phyloP scores from a whole-genome alignment of 2,888 invertebrate genomes.

The Brenthis ino region DNA sequence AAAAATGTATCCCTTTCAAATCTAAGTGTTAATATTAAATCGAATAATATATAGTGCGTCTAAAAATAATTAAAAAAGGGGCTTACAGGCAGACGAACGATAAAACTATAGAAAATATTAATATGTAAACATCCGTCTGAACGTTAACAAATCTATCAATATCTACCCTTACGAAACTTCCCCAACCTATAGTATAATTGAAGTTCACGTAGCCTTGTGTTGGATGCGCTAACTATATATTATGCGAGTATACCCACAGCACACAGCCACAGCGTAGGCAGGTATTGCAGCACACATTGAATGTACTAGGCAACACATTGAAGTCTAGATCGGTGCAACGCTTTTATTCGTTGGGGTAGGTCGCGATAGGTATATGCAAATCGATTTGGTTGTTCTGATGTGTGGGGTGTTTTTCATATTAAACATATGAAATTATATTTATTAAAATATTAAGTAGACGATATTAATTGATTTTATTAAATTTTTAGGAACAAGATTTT shows the following conservation, averaged over 20 bases:
- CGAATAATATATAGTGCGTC: no score
- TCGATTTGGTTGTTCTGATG: slow-evolving; percentile 17
- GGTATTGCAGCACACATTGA: slow-evolving; percentile 14
- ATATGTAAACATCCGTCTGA: slow-evolving; percentile 42
- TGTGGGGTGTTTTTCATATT: background rate
- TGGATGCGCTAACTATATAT: slow-evolving; percentile 40
- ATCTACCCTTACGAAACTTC: slow-evolving; percentile 37
- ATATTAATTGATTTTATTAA: background rate
- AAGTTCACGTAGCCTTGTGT: slow-evolving; percentile 55
- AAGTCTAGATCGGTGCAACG: slow-evolving; percentile 50
- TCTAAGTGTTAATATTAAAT: no score
- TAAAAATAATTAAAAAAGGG: no score
- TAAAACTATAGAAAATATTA: slow-evolving; percentile 35
- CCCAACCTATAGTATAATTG: slow-evolving; percentile 56
- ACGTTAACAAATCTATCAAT: slow-evolving; percentile 41
- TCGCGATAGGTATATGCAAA: slow-evolving; percentile 33
- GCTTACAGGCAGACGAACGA: no score
- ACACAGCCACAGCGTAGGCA: background rate
- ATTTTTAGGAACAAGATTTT: no score
- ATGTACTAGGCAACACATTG: slow-evolving; percentile 48
- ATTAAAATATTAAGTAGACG: background rate
- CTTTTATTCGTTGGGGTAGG: slow-evolving; percentile 57
- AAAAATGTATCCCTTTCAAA: no score
- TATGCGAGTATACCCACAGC: slow-evolving; percentile 24
- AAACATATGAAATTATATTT: background rate